These are phyloP conservation scores for Crepidodera aurea DNA, from an alignment of 2,888 invertebrate genomes.

Conservation along the genomic window DNA sequence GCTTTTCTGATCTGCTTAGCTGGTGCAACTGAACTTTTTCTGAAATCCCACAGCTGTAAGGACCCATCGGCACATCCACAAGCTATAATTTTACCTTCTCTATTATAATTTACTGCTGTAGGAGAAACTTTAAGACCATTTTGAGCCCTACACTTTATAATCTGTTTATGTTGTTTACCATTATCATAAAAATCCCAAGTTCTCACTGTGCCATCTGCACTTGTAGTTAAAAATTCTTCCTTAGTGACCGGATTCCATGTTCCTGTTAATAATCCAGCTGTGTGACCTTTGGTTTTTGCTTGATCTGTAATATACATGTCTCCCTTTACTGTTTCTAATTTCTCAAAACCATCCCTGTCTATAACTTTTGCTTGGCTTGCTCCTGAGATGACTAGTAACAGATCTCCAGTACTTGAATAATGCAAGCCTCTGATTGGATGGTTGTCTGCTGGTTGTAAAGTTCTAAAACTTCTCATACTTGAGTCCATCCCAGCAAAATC, in stretches of 20 bases:
- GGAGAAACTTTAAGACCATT: constrained; percentile 89
- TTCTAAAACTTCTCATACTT: constrained; percentile 88
- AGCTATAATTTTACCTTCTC: constrained; percentile 79
- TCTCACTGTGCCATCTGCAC: constrained; percentile 92
- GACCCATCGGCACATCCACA: constrained; percentile 95
- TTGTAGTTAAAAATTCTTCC: constrained; percentile 94
- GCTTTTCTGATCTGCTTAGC: constrained; percentile 79
- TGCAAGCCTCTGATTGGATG: constrained; percentile 91
- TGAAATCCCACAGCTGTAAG: constrained; percentile 96
- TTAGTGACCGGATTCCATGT: constrained; percentile 91
- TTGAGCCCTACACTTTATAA: constrained; percentile 87
- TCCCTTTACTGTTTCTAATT: constrained; percentile 89
- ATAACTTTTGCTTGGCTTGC: constrained; percentile 92
- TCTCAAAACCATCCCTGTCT: constrained; percentile 87
- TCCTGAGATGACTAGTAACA: constrained; percentile 90
- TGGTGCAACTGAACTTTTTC: constrained; percentile 90
- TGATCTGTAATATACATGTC: constrained; percentile 89
- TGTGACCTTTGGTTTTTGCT: constrained; percentile 91
- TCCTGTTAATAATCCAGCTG: constrained; percentile 87
- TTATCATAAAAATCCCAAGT: constrained; percentile 85
- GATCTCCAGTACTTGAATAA: constrained; percentile 94
- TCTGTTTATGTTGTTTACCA: constrained; percentile 78
- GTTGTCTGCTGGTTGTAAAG: constrained; percentile 93
- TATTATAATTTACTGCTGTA: constrained; percentile 75
- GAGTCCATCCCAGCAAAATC: constrained; percentile 99